Base-by-base conservation (phyloP, 2,888 invertebrate species). In the Andrena bucephala region DNA sequence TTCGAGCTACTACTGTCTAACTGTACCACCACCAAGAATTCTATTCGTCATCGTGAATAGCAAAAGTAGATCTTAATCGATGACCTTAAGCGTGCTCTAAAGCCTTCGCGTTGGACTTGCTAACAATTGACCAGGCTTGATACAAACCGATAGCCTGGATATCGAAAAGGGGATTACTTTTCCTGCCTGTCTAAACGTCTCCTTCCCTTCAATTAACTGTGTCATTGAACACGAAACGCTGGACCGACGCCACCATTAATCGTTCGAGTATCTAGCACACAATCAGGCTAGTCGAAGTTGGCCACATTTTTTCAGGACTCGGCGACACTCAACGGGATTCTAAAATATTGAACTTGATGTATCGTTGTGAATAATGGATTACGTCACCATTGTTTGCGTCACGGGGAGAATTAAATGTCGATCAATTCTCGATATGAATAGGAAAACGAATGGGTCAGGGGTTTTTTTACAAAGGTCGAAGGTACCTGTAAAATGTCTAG, bases 81-180 rank as follows among this genome's bases (percentile, higher is more conserved):
- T 8, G 66, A 36, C 33, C 72, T 33, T 50, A 31, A 13, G 13
- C 16, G 57, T 5, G 20, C 57, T 57, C 57, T 20, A 50, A 20
- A 42, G 3, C 36, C 42, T 10, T 16, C 13, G 10, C n/a, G 0
- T 48, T 57, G n/a, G 27, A 27, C 8, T 31, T n/a, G 54, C 54
- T 57, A 74, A 60, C 57, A 59, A 71, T 75, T 24, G 33, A 54
- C 68, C 54, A 29, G 36, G 48, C 8, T 8, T 13, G 16, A 65
- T 63, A 54, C 33, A 52, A 62, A 76, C 71, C 81, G 70, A 54
- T 59, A 63, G 52, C 10, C 68, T 71, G 66, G 71, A 76, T 54
- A 66, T 66, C 74, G 52, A 48, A 27, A 50, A 66, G 24, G 65
- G 10, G 33, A 27, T 29, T 52, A 63, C 63, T 76, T 65, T 77